phyloP scores from a whole-genome alignment of 2,888 invertebrate species.

The Brassicogethes aeneus region DNA sequence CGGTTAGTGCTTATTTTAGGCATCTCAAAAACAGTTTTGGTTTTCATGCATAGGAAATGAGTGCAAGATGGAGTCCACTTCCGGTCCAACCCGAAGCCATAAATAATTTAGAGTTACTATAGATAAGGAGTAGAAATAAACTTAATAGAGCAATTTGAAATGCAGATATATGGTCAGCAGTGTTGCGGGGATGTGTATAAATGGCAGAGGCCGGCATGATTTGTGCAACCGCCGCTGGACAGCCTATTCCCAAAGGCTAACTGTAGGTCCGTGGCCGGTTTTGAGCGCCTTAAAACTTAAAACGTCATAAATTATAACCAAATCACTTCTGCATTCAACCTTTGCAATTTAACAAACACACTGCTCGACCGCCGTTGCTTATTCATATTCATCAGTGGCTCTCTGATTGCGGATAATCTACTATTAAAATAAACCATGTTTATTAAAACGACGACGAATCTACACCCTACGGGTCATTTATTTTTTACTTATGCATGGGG shows the following conservation, averaged over 20 bases:
- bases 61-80: too few species aligned
- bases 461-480: too few species aligned
- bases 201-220: constrained; percentile 36
- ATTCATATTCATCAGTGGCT: not conserved
- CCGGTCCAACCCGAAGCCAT: too few species aligned
- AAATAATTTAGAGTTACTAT: not conserved
- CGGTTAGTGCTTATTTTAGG: too few species aligned
- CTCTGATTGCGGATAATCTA: not conserved
- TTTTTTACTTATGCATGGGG: too few species aligned
- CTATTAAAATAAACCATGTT: not conserved
- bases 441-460: not conserved
- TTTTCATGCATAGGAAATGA: too few species aligned
- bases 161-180: constrained; percentile 36
- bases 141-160: constrained; percentile 27
- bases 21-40: too few species aligned
- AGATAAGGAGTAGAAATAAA: constrained; percentile 2
- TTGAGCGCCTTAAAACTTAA: constrained; percentile 1
- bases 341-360: not conserved
- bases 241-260: constrained; percentile 12
- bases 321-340: not conserved
- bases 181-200: constrained; percentile 34
- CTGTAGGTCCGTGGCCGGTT: not conserved
- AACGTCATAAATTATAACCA: constrained; percentile 2
- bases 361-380: not conserved
- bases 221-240: constrained; percentile 37